Conservation (phyloP, 30 jellyfish, hydroid and myxozoan species). For the Pelagia noctiluca region DNA sequence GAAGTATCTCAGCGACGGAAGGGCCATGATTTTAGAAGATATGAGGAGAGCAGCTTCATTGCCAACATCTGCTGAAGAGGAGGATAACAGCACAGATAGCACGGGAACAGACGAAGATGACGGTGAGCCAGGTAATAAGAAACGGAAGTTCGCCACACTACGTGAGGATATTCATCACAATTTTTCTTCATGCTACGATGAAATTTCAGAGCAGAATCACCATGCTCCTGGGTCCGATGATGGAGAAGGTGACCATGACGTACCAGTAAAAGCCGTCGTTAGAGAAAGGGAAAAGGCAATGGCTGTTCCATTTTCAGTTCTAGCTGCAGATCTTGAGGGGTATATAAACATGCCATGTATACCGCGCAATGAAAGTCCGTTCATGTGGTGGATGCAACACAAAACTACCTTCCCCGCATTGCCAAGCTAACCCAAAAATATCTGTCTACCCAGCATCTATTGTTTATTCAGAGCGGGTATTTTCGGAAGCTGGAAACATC, state of each 20-base stretch:
- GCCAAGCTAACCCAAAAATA: constrained; percentile 34
- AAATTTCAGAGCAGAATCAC: constrained; percentile 53
- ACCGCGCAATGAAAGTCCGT: constrained; percentile 42
- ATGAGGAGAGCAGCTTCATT: constrained; percentile 30
- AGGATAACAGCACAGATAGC: constrained; percentile 6
- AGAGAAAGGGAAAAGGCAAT: constrained; percentile 11
- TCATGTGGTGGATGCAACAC: constrained; percentile 64
- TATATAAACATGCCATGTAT: constrained; percentile 31
- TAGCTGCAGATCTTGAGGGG: constrained; percentile 55
- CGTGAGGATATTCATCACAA: constrained; percentile 64
- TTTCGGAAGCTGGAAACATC: constrained; percentile 78
- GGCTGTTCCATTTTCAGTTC: constrained; percentile 33
- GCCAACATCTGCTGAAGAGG: constrained; percentile 32
- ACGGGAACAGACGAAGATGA: constrained; percentile 53
- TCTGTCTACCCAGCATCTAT: constrained; percentile 45
- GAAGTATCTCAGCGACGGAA: constrained; percentile 48
- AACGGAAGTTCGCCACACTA: constrained; percentile 45
- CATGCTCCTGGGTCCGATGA: constrained; percentile 33
- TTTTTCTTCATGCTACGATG: constrained; percentile 72
- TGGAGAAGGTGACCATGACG: constrained; percentile 38
- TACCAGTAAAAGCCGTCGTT: constrained; percentile 24
- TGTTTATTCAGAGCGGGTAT: constrained; percentile 58
- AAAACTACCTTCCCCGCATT: constrained; percentile 50
- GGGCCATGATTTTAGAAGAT: constrained; percentile 56
- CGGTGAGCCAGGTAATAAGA: constrained; percentile 44